These are phyloP conservation scores for Microplitis deprimator DNA, from an alignment of 2,888 invertebrate genomes.

Conservation along the genomic window DNA sequence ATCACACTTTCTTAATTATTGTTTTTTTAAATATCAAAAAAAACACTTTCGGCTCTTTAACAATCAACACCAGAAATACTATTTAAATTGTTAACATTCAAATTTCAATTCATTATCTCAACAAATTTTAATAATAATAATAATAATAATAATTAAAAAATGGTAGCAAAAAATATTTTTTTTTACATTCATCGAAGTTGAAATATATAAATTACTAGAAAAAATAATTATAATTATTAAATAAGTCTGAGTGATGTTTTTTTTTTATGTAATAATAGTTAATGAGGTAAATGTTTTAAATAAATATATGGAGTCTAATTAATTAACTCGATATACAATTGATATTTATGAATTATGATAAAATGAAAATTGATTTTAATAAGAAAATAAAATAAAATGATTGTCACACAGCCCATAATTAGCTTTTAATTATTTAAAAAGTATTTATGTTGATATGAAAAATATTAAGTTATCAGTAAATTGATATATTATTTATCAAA, in stretches of 20 bases:
- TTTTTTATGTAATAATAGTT: neutral
- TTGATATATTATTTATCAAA: neutral
- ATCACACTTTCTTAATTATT: neutral
- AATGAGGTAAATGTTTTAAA: slow-evolving; percentile 31
- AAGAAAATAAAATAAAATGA: slow-evolving; percentile 14
- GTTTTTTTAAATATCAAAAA: neutral
- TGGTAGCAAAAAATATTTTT: neutral
- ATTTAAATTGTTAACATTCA: neutral
- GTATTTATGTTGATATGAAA: neutral
- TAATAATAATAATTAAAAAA: neutral
- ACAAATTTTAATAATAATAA: no score
- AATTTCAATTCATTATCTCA: no score
- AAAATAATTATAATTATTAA: neutral
- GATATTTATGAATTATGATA: slow-evolving; percentile 22
- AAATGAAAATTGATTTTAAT: slow-evolving; percentile 45
- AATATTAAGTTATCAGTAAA: no score
- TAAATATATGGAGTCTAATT: slow-evolving; percentile 5
- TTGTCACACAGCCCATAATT: neutral
- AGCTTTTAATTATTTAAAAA: neutral
- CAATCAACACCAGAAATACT: neutral
- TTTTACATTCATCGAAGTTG: neutral
- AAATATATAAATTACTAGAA: neutral
- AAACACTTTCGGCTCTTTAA: neutral
- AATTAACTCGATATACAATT: slow-evolving; percentile 23
- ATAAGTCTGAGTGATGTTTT: neutral